Conservation (phyloP, 1,140 invertebrate species). For the Bombus waltoni region DNA sequence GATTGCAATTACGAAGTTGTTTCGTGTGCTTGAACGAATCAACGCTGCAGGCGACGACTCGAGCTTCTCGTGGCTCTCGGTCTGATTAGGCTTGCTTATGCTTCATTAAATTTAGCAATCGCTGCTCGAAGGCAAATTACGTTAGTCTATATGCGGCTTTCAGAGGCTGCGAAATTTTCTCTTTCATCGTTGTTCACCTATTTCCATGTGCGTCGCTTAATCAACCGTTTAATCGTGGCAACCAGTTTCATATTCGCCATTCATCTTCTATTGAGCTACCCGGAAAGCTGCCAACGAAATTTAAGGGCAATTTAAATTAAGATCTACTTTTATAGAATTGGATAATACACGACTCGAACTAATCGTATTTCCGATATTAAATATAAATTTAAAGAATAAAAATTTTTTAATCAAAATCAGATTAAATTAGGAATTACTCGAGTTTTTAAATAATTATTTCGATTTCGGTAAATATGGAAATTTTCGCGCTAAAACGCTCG, state of each 20-base stretch:
- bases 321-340: not conserved
- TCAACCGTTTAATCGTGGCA: not conserved
- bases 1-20: conserved; percentile 43
- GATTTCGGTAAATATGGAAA: not conserved
- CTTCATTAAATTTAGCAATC: conserved; percentile 53
- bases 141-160: conserved; percentile 4
- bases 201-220: not conserved
- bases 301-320: not conserved
- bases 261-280: too few relatives aligned
- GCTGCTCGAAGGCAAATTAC: conserved; percentile 25
- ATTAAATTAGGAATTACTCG: not conserved
- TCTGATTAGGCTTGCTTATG: conserved; percentile 52
- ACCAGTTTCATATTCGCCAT: not conserved
- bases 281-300: not conserved
- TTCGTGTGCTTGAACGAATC: conserved; percentile 32
- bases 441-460: not conserved
- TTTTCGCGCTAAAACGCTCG: not conserved
- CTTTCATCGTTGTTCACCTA: not conserved
- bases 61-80: conserved; percentile 17
- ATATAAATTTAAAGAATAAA: too few relatives aligned
- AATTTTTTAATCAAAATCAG: not conserved
- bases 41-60: conserved; percentile 41
- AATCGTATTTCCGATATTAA: too few relatives aligned
- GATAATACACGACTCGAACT: too few relatives aligned
- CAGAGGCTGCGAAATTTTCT: not conserved